phyloP scores from a whole-genome alignment of 2,113 vertebrate genomes.

The Coryphaenoides rupestris region DNA sequence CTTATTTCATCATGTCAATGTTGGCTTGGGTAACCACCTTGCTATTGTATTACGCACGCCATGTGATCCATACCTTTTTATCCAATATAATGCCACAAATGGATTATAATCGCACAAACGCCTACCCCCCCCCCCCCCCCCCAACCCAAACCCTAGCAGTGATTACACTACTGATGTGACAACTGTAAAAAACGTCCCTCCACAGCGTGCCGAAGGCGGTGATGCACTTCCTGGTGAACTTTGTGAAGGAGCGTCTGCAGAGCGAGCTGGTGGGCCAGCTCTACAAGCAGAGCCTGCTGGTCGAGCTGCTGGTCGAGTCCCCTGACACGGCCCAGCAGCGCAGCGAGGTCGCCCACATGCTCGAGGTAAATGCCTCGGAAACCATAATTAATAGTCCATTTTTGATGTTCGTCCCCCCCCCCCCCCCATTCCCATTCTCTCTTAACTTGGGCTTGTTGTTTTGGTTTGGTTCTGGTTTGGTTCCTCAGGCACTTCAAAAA shows the following conservation, averaged over 20 bases:
- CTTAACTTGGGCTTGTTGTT: neutral
- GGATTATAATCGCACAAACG: no score
- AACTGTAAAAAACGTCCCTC: neutral
- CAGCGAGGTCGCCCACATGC: slow-evolving; percentile 77
- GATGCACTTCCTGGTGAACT: slow-evolving; percentile 84
- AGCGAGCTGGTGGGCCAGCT: slow-evolving; percentile 81
- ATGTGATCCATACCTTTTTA: no score
- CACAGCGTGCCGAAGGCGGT: slow-evolving; percentile 81
- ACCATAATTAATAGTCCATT: no score
- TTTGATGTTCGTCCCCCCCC: neutral
- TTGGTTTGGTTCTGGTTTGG: no score
- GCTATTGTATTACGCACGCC: no score
- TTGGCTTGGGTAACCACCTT: no score
- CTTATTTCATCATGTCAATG: no score
- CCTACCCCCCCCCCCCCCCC: no score
- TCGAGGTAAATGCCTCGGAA: slow-evolving; percentile 64
- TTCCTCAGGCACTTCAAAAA: slow-evolving; percentile 73
- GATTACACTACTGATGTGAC: no score
- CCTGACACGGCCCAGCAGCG: slow-evolving; percentile 80
- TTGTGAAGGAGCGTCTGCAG: slow-evolving; percentile 81
- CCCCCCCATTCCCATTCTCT: slow-evolving; percentile 4
- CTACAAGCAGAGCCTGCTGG: slow-evolving; percentile 74
- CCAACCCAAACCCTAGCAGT: no score
- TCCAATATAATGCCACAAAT: no score
- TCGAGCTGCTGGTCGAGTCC: slow-evolving; percentile 78